Base-by-base conservation (phyloP, 2,888 invertebrate genomes). In the Hydropsyche betteni region DNA sequence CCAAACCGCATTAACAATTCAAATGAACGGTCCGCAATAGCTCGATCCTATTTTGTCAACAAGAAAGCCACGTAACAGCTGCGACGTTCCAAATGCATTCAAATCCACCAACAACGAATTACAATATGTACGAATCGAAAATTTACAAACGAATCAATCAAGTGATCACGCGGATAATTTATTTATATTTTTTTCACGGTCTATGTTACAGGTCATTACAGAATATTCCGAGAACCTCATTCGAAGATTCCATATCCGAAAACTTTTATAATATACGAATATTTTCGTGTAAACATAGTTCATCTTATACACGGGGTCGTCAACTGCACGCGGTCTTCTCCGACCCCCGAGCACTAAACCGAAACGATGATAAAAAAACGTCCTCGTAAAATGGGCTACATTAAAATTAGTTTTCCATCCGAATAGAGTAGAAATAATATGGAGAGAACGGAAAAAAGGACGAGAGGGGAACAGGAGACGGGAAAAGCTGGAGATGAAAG, bases 341-440 rank as follows among this genome's bases (percentile, higher is more conserved):
- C 24, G 24, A 24, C 24, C 44, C 10, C 44, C 44, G 44, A 44
- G 44, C 44, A 10, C 44, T 10, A 44, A 44, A 44, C 44, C 44
- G 44, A 44, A 44, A 44, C 52, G 44, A 44, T 4, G 10, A 44
- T 44, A 44, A 44, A 44, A n/a, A 44, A 44, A 44, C 44, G 44
- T 51, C 24, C 61, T 58, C 58, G 75, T 69, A 68, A 75, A 75
- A 75, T 68, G 75, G 72, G 72, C 50, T 68, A 72, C 75, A 75
- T 75, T 75, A 75, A 75, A 75, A 75, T 75, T 75, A 75, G 75
- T 75, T 75, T 75, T 68, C 14, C 71, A 52, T 51, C 36, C 44
- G 10, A 10, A 44, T 44, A 44, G 44, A 44, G 44, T 44, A 44
- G 44, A 44, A 44, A 44, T 44, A 44, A 44, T 44, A 44, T 44